Conservation (phyloP, 37 sponge, comb jelly and placozoan genomes). For the Halichondria panicea region DNA sequence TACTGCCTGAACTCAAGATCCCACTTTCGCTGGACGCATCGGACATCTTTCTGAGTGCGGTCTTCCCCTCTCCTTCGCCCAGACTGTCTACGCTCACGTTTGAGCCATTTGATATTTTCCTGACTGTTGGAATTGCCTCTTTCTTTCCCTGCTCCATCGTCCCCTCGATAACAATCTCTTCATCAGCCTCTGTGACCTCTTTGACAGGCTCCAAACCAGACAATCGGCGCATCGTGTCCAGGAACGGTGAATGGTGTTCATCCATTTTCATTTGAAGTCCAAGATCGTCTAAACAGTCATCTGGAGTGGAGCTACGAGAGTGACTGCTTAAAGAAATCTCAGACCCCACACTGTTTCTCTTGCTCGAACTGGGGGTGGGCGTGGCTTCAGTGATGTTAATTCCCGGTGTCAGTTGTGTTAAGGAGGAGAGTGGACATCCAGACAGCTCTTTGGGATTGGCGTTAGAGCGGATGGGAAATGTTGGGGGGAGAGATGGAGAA, state of each 20-base stretch:
- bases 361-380: constrained; percentile 13
- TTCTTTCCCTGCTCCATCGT: neutral
- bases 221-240: constrained; percentile 2
- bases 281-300: neutral
- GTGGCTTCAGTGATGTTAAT: no score
- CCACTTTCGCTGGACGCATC: constrained; percentile 26
- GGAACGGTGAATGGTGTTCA: neutral
- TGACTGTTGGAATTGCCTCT: neutral
- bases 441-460: no score
- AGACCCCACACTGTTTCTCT: neutral
- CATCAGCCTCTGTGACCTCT: constrained; percentile 14
- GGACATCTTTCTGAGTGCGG: neutral
- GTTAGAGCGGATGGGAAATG: neutral
- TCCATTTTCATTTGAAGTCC: neutral
- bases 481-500: constrained; percentile 6
- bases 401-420: no score
- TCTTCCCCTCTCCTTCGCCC: neutral
- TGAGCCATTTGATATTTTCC: constrained; percentile 28
- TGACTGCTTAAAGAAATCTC: neutral
- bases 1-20: neutral
- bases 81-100: constrained; percentile 39
- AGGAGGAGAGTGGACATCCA: no score
- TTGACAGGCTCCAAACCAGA: constrained; percentile 16
- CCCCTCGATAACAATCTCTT: neutral
- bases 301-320: neutral